Base-by-base conservation (phyloP, 2,797 vertebrate species). In the Sylvia borin region DNA sequence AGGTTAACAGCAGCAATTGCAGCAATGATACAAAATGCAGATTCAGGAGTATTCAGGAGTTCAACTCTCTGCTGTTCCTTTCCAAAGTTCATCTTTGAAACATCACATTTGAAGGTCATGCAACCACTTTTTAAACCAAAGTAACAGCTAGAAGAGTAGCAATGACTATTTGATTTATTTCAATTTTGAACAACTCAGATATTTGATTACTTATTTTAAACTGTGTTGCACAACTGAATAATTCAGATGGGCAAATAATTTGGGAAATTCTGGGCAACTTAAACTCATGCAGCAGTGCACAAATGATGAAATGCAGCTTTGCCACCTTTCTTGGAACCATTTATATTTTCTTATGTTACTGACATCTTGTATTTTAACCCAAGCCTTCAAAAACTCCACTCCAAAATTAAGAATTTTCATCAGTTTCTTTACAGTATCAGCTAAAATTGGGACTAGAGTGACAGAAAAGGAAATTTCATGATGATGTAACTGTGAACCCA, bases 1-100 rank as follows among this genome's bases (percentile, higher is more conserved):
- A 94, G 91, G 95, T 96, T 93, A 97, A 95, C 73, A 88, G 22
- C 38, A 84, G 79, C 10, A 80, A 55, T 83, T 91, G 89, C 89
- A 91, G 51, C 79, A 83, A 71, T 74, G 65, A 34, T 24, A 84
- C 51, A 95, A 95, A 96, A 93, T 36, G 90, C 95, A 82, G 71
- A 82, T 80, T 94, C 95, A 95, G 93, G 60, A 95, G n/a, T 45
- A 74, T 60, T 57, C 82, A 74, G 48, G 40, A 90, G 82, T 94
- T 96, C 86, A 95, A 34, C 70, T 82, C 38, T 81, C 40, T 1
- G 4, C 45, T 57, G 51, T 13, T 84, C 18, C 19, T 75, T 93
- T 70, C 51, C 90, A 89, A 85, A 95, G 95, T 92, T 74, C 38
- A 73, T 4, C 1, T 65, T 78, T 85, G 25, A 80, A 90, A 81